Conservation (phyloP, 2,113 vertebrate species). For the Brienomyrus longianalis region DNA sequence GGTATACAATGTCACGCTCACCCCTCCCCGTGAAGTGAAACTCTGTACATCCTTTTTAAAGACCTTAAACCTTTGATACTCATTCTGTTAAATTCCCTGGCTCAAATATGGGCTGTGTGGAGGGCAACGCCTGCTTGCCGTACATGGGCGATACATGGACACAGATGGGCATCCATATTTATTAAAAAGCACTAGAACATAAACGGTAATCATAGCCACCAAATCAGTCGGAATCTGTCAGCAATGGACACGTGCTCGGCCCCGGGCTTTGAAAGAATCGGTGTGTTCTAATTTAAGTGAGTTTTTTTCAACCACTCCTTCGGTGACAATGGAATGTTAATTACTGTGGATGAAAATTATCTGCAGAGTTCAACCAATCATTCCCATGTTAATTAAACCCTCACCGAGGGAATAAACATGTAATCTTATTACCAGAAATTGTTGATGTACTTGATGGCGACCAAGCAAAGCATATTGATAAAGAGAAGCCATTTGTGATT, state of each 20-base stretch:
- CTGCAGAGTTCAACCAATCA: conserved; percentile 26
- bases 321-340: conserved; percentile 23
- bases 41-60: not conserved
- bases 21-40: not conserved
- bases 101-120: not conserved
- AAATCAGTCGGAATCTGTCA: conserved; percentile 16
- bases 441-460: conserved; percentile 15
- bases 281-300: conserved; percentile 24
- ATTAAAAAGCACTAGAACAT: conserved; percentile 12
- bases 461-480: not conserved
- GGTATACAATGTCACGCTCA: not conserved
- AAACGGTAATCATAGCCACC: conserved; percentile 14
- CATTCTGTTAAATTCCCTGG: not conserved
- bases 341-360: conserved; percentile 25
- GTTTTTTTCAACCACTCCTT: conserved; percentile 11
- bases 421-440: conserved; percentile 9
- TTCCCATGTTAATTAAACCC: conserved; percentile 25
- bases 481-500: not conserved
- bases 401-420: conserved; percentile 13
- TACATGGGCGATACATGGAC: not conserved
- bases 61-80: not conserved
- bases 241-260: not conserved
- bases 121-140: not conserved
- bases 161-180: conserved; percentile 28
- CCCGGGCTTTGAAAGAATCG: conserved; percentile 8